phyloP scores from a whole-genome alignment of 1,140 invertebrate species.

The Panagrolaimus sp. region DNA sequence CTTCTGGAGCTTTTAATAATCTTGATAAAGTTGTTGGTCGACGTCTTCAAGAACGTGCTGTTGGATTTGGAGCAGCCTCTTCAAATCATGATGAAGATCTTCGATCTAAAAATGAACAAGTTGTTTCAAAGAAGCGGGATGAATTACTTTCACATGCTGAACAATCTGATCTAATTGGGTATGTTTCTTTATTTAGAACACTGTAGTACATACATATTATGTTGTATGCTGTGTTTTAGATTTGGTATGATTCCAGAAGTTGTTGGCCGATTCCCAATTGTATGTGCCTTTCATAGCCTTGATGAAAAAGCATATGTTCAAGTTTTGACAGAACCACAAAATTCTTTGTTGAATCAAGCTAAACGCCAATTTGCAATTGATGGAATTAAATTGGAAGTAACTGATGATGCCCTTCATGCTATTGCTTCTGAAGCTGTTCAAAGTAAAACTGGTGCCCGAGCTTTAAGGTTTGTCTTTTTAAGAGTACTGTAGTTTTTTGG shows the following conservation, averaged over 20 bases:
- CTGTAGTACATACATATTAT: no score
- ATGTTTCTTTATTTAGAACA: no score
- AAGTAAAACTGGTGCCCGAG: slow-evolving; percentile 86
- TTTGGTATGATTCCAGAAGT: slow-evolving; percentile 92
- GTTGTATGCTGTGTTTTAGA: slow-evolving; percentile 62
- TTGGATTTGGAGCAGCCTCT: slow-evolving; percentile 31
- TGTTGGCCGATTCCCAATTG: slow-evolving; percentile 87
- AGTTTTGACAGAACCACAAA: slow-evolving; percentile 92
- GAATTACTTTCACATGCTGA: slow-evolving; percentile 77
- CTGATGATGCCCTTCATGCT: slow-evolving; percentile 75
- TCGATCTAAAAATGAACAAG: background rate
- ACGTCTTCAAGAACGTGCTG: slow-evolving; percentile 84
- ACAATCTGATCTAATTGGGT: slow-evolving; percentile 81
- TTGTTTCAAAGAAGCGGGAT: slow-evolving; percentile 68
- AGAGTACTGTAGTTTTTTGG: background rate
- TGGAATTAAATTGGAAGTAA: slow-evolving; percentile 74
- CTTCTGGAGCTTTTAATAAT: slow-evolving; percentile 76
- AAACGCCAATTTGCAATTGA: slow-evolving; percentile 74
- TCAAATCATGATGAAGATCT: slow-evolving; percentile 9
- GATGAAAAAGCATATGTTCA: slow-evolving; percentile 81
- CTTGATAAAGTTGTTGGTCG: slow-evolving; percentile 85
- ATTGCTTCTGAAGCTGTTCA: slow-evolving; percentile 86
- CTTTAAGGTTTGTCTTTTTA: slow-evolving; percentile 31
- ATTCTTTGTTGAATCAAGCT: slow-evolving; percentile 83
- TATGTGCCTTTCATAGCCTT: slow-evolving; percentile 93